Base-by-base conservation (phyloP, 2,888 invertebrate genomes). In the Sycophila texana region DNA sequence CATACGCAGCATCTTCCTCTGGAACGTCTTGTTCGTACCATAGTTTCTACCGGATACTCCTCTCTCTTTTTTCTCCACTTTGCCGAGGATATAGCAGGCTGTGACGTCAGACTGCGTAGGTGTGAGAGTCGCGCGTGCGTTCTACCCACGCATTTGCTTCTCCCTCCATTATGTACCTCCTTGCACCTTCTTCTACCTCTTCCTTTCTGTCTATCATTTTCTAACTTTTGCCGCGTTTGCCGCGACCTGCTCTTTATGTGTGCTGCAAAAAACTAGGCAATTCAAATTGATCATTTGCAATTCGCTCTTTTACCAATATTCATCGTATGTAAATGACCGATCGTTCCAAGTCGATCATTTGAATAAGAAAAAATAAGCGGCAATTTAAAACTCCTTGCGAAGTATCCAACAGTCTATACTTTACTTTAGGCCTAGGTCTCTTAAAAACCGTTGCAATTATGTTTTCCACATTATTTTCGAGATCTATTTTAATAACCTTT, bases 81-180 rank as follows among this genome's bases (percentile, higher is more conserved):
- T 10, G 55, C 58, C 63, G 80, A 58, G 72, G 83, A 84, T 85
- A 85, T 82, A 85, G 82, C 84, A 82, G 84, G 84, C 83, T 84
- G 85, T 86, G 87, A 87, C 84, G 84, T 84, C 84, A 83, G 81
- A 80, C 71, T 63, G 82, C 77, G 84, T 82, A 84, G 84, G 84
- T 82, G 84, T 84, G 83, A 84, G 83, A 84, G 83, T 83, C 82
- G 81, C 82, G 75, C 79, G 77, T 76, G 73, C 74, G 70, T 65
- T 60, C 71, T 73, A 63, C 76, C 80, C 73, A 80, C 80, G 76
- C 76, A 77, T 51, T 58, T 67, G 13, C 14, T n/a, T 73, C 12
- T 75, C 4, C 57, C 30, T n/a, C 20, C 49, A 22, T 75, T n/a
- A 22, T n/a, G n/a, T 22, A 4, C 20, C 13, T 57, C 65, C 39